These are phyloP conservation scores for Paradoxurus hermaphroditus DNA, from an alignment of 2,113 vertebrate genomes.

Conservation along the genomic window DNA sequence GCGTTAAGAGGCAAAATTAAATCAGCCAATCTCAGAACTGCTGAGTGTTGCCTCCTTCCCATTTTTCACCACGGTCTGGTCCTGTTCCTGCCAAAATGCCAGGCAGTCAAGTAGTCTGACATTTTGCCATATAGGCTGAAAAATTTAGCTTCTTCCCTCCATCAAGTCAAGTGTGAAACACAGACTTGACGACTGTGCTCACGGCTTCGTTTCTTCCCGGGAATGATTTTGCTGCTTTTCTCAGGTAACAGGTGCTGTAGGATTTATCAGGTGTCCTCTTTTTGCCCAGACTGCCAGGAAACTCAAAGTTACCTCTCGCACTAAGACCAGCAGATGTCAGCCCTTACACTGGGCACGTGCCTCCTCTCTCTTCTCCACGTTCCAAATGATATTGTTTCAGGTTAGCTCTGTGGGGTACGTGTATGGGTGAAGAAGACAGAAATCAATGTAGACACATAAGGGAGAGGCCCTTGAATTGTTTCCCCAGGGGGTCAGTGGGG, in stretches of 20 bases:
- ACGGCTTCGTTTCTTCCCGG: constrained; percentile 18
- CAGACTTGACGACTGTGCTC: background rate
- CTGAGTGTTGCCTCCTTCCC: background rate
- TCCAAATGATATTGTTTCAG: background rate
- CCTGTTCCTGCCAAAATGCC: background rate
- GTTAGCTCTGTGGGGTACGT: background rate
- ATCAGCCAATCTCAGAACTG: background rate
- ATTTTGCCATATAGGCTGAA: background rate
- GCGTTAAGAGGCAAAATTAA: background rate
- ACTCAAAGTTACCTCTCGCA: background rate
- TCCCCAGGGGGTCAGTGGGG: background rate
- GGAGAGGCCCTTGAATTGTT: background rate
- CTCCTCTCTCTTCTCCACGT: background rate
- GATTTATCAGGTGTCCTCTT: background rate
- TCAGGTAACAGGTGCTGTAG: background rate
- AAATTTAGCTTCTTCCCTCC: background rate
- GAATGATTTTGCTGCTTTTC: background rate
- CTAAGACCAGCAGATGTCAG: background rate
- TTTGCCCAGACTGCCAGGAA: background rate
- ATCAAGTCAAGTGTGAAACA: background rate
- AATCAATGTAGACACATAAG: background rate
- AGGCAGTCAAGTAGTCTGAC: background rate
- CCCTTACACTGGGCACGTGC: background rate
- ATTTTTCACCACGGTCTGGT: background rate
- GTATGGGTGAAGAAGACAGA: background rate